These are phyloP conservation scores for Mythimna impura DNA, from an alignment of 2,888 invertebrate species.

Conservation along the genomic window DNA sequence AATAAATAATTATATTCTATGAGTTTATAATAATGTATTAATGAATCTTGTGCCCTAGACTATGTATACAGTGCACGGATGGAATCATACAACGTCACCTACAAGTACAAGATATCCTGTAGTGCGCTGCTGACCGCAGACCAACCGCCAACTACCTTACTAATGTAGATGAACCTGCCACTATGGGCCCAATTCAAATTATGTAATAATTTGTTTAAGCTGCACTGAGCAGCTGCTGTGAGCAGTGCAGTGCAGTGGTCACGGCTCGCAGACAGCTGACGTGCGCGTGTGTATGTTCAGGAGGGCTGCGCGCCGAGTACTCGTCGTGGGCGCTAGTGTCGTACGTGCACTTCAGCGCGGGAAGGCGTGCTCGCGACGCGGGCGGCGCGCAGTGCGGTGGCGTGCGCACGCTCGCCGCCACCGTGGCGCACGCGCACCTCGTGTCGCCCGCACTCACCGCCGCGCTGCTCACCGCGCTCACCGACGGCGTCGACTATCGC, in stretches of 20 bases:
- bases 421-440: conserved; percentile 71
- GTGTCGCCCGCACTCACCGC: conserved; percentile 70
- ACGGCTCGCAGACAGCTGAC: not conserved
- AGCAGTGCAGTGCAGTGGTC: not conserved
- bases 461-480: conserved; percentile 51
- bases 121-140: not conserved
- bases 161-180: not conserved
- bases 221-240: no score
- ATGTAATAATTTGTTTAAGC: not conserved
- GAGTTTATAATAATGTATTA: not conserved
- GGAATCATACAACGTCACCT: not conserved
- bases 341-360: conserved; percentile 75
- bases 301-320: conserved; percentile 74
- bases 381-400: conserved; percentile 24
- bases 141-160: not conserved
- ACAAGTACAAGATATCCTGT: not conserved
- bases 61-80: not conserved
- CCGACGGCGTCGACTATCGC: conserved; percentile 62
- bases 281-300: conserved; percentile 58
- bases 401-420: conserved; percentile 61
- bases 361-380: conserved; percentile 48
- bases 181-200: not conserved
- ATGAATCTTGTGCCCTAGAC: not conserved
- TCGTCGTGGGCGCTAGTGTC: conserved; percentile 68
- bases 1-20: not conserved